A percentile compares a stretch with the other conserved stretches of the same genome.
Evolutionary conservation across 30 jellyfish, hydroid and myxozoan species (phyloP).

Genomic region (Pseudorhiza aurosa): DNA sequence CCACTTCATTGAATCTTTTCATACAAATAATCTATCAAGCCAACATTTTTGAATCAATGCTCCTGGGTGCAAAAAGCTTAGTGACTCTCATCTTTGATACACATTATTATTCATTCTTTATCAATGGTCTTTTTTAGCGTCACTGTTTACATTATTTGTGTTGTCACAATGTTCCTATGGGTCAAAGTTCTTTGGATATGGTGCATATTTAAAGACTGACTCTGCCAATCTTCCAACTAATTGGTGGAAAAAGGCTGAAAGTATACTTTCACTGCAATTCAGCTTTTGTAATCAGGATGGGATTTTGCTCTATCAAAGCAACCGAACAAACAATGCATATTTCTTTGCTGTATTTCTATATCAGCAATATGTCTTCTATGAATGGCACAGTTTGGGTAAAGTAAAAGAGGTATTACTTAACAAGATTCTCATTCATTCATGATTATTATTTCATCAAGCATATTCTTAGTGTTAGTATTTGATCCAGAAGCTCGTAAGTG

Average conservation of each 20-base stretch:
- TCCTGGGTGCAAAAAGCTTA: too few species aligned
- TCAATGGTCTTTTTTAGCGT: constrained; percentile 13
- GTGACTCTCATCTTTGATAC: too few species aligned
- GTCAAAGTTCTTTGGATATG: constrained; percentile 38
- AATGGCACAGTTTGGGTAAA: constrained; percentile 56
- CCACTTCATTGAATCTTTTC: too few species aligned
- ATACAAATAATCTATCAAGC: too few species aligned
- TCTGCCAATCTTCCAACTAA: background rate
- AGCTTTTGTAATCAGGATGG: constrained; percentile 72
- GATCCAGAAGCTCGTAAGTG: too few species aligned
- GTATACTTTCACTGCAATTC: constrained; percentile 18
- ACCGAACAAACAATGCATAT: constrained; percentile 14
- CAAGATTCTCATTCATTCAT: too few species aligned
- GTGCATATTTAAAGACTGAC: constrained; percentile 6
- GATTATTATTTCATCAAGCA: too few species aligned
- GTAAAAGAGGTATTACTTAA: constrained; percentile 57
- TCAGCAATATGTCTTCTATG: constrained; percentile 42
- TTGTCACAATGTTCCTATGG: background rate
- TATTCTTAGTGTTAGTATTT: too few species aligned
- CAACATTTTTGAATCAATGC: too few species aligned
- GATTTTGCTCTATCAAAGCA: constrained; percentile 42
- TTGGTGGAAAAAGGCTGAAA: constrained; percentile 58
- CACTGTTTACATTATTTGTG: background rate
- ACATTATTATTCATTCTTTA: too few species aligned
- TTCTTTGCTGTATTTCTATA: constrained; percentile 55